These are phyloP conservation scores for Eilema sororculum DNA, from an alignment of 2,888 invertebrate genomes.

Conservation along the genomic window DNA sequence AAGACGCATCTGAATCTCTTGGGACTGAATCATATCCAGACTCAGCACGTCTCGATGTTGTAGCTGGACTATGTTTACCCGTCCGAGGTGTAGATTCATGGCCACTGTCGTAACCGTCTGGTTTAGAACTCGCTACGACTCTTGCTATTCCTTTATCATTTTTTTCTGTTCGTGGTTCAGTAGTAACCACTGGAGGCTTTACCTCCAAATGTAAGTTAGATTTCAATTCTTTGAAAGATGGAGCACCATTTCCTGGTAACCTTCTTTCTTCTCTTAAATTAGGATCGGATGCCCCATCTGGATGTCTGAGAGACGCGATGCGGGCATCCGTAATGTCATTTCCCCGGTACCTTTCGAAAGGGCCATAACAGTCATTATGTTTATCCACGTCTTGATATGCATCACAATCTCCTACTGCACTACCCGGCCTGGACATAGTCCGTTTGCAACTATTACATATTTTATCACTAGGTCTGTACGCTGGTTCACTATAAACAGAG, in stretches of 20 bases:
- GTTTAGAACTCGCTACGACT: conserved; percentile 89
- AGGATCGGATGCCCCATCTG: conserved; percentile 97
- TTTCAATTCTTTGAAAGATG: conserved; percentile 88
- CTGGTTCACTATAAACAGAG: conserved; percentile 95
- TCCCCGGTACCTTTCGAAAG: conserved; percentile 89
- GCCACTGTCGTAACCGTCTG: conserved; percentile 94
- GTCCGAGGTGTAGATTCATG: conserved; percentile 94
- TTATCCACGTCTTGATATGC: conserved; percentile 87
- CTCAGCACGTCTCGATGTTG: conserved; percentile 93
- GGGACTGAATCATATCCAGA: conserved; percentile 97
- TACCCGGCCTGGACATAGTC: conserved; percentile 90
- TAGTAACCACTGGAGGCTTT: conserved; percentile 86
- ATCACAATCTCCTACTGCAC: conserved; percentile 89
- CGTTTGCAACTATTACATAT: conserved; percentile 92
- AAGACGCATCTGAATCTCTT: conserved; percentile 95
- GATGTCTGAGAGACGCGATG: conserved; percentile 93
- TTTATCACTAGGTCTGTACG: conserved; percentile 91
- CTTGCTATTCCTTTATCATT: conserved; percentile 89
- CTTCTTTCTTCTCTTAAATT: conserved; percentile 92
- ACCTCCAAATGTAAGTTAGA: conserved; percentile 82
- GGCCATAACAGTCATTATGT: conserved; percentile 84
- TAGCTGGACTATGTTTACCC: conserved; percentile 93
- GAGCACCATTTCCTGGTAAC: conserved; percentile 88
- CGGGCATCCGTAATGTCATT: conserved; percentile 85
- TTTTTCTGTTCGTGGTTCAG: conserved; percentile 88